Evolutionary conservation across 2,888 invertebrate genomes (phyloP).

Genomic region (Altica lythri): DNA sequence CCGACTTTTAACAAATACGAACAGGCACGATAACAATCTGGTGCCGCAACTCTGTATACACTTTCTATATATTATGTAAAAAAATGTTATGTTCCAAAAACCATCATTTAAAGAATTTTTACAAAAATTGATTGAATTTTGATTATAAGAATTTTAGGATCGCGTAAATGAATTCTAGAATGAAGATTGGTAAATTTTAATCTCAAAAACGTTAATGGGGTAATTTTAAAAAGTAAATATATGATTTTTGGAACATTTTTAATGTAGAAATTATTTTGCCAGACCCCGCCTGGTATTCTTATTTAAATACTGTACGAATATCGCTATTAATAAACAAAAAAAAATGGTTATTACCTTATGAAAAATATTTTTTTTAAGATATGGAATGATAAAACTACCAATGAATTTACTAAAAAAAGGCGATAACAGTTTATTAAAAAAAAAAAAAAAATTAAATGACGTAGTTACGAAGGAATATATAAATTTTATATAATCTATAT

Average conservation of each 20-base stretch:
- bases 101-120: background rate
- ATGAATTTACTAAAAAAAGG: conserved; percentile 19
- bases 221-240: background rate
- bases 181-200: no score
- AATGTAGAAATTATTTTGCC: conserved; percentile 22
- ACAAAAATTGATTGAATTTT: no score
- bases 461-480: background rate
- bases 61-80: no score
- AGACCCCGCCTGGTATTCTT: conserved; percentile 27
- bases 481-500: background rate
- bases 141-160: no score
- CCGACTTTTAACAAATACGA: conserved; percentile 33
- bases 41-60: conserved; percentile 24
- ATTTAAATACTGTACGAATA: conserved; percentile 25
- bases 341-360: conserved; percentile 29
- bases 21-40: conserved; percentile 29
- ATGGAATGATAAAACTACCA: conserved; percentile 23
- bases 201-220: no score
- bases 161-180: no score
- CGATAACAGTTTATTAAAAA: conserved; percentile 10
- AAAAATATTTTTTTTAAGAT: conserved; percentile 15
- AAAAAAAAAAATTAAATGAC: conserved; percentile 2
- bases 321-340: conserved; percentile 21
- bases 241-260: background rate
- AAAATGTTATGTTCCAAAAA: no score